Percentiles rank a stretch among this genome's conserved stretches.
Evolutionary conservation across 1,140 invertebrate genomes (phyloP).

Genomic region (Epicauta chinensis): DNA sequence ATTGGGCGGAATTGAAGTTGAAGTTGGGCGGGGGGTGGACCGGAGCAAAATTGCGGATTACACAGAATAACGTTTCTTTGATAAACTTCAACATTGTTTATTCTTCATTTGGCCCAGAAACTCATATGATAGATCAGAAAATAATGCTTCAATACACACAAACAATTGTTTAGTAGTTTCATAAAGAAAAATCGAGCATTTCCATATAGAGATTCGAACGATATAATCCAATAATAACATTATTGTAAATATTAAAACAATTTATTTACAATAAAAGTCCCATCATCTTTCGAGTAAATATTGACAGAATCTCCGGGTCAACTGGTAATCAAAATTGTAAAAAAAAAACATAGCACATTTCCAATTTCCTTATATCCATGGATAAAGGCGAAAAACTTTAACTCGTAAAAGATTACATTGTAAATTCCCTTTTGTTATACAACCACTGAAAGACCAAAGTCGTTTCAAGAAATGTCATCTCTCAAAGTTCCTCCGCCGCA

Average conservation of each 20-base stretch:
- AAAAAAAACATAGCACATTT: no score
- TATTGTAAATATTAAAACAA: background rate
- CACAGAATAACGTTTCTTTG: slow-evolving; percentile 28
- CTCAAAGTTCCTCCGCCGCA: slow-evolving; percentile 22
- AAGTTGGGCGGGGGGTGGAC: slow-evolving; percentile 27
- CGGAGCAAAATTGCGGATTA: slow-evolving; percentile 32
- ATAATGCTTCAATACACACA: background rate
- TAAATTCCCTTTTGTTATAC: no score
- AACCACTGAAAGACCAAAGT: background rate
- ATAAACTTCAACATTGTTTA: slow-evolving; percentile 30
- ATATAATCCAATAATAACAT: background rate
- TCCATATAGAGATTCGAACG: no score
- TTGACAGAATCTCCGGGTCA: no score
- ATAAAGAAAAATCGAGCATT: background rate
- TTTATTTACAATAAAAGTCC: no score
- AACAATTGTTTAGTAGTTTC: background rate
- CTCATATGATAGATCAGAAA: background rate
- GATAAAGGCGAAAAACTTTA: no score
- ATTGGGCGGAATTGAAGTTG: slow-evolving; percentile 40
- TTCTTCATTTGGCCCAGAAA: slow-evolving; percentile 23
- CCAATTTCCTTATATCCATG: no score
- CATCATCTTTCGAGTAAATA: no score
- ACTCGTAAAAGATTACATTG: no score
- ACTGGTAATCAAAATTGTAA: no score
- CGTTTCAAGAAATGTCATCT: slow-evolving; percentile 8